Base-by-base conservation (phyloP, 1,140 invertebrate species). In the Diachasma alloeum region DNA sequence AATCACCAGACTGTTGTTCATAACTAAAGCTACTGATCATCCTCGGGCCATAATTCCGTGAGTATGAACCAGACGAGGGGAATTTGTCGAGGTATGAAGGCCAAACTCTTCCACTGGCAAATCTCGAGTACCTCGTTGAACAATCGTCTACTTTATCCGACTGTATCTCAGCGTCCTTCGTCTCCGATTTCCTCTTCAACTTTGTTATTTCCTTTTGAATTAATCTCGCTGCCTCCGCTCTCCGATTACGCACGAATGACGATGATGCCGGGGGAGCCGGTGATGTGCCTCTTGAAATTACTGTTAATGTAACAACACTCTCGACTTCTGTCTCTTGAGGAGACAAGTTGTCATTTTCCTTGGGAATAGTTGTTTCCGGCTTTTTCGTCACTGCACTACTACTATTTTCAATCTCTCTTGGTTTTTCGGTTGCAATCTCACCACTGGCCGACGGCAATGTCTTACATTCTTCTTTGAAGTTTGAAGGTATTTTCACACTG, bases 201-300 rank as follows among this genome's bases (percentile, higher is more conserved):
- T 92, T 87, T 9, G 89, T 90, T 26, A 94, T 90, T 78, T 92
- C 92, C 86, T 93, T 94, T 83, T 94, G 92, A 56, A 93, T 90
- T 24, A 92, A 91, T 83, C 94, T 93, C 8, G 93, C 93, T 76
- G 94, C 91, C 76, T 95, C 94, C 0, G 93, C 92, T 81, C 94
- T 90, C 78, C 93, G 91, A 10, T 90, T 92, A 80, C 93, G 89
- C 2, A 94, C 88, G 78, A 91, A 93, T 0, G 86, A 85, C 9
- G 92, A 92, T 15, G 92, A 91, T n/a, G 92, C 91, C 0, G 94
- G 93, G 1, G 93, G 91, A 0, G 93, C 94, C 0, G 95, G 95
- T 9, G 94, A 96, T 0, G 95, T 96, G 44, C 92, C 93, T 79
- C 95, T 89, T 0, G 93, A 95, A 0, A 94, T 89, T 19, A 95